phyloP scores from a whole-genome alignment of 2,797 vertebrate genomes.

The Pseudotriccus pelzelni region DNA sequence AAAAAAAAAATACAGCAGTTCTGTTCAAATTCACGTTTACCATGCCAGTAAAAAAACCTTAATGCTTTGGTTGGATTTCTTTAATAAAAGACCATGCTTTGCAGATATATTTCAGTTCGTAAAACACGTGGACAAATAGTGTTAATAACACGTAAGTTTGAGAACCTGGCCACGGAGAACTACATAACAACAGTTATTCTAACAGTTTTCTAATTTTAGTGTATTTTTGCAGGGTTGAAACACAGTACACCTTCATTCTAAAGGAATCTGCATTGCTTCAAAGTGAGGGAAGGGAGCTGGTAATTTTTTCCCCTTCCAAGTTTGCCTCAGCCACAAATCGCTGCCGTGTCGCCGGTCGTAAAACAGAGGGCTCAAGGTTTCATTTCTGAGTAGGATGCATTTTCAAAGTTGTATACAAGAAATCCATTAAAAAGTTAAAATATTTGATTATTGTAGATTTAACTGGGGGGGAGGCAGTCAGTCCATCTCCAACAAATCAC shows the following conservation, averaged over 20 bases:
- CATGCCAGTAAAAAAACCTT: not conserved
- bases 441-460: not conserved
- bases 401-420: not conserved
- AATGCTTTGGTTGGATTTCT: not conserved
- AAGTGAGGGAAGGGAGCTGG: not conserved
- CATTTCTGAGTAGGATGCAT: not conserved
- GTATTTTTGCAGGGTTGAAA: not conserved
- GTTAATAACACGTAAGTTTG: not conserved
- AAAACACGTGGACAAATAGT: constrained; percentile 3
- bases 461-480: not conserved
- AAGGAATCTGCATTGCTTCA: not conserved
- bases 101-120: not conserved
- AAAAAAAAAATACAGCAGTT: not conserved
- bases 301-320: not conserved
- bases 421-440: not conserved
- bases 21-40: not conserved
- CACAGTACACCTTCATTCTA: not conserved
- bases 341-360: not conserved
- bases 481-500: not conserved
- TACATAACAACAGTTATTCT: not conserved
- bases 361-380: not conserved
- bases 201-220: not conserved
- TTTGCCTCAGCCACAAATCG: not conserved
- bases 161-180: not conserved
- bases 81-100: not conserved